These are phyloP conservation scores for Hypsibius dujardini DNA, from an alignment of 1,140 invertebrate genomes.

Conservation along the genomic window DNA sequence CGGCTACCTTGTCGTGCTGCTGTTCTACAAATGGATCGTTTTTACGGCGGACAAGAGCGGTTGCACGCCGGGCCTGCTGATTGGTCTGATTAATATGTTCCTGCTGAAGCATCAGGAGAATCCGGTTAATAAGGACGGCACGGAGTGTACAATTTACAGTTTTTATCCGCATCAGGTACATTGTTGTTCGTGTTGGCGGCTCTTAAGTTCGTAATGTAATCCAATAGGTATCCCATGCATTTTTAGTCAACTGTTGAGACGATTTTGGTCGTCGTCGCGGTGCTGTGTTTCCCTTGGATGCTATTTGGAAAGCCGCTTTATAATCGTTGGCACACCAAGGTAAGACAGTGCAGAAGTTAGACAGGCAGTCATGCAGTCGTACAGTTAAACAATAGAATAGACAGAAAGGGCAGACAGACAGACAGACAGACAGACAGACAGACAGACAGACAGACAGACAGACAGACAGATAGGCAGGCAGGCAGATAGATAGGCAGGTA, in stretches of 20 bases:
- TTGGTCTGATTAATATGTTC: conserved; percentile 87
- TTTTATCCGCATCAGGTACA: conserved; percentile 5
- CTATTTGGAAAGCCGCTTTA: conserved; percentile 72
- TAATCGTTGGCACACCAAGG: conserved; percentile 40
- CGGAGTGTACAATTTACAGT: neutral
- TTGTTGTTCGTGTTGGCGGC: neutral
- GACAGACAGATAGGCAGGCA: no score
- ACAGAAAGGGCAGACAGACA: neutral
- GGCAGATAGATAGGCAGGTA: neutral
- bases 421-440: neutral
- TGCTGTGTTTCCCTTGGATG: conserved; percentile 77
- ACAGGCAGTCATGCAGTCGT: neutral
- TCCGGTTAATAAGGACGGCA: neutral
- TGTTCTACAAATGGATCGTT: conserved; percentile 74
- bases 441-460: no score
- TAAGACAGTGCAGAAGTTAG: neutral
- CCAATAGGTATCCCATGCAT: neutral
- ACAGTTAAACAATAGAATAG: neutral
- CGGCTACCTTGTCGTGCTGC: conserved; percentile 66
- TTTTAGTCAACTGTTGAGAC: conserved; percentile 51
- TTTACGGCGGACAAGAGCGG: conserved; percentile 44
- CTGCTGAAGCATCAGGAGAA: conserved; percentile 44
- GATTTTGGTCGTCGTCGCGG: conserved; percentile 50
- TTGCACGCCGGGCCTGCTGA: conserved; percentile 76
- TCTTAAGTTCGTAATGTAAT: neutral